Evolutionary conservation across 2,888 invertebrate genomes (phyloP).

Genomic region (Tipula lateralis): DNA sequence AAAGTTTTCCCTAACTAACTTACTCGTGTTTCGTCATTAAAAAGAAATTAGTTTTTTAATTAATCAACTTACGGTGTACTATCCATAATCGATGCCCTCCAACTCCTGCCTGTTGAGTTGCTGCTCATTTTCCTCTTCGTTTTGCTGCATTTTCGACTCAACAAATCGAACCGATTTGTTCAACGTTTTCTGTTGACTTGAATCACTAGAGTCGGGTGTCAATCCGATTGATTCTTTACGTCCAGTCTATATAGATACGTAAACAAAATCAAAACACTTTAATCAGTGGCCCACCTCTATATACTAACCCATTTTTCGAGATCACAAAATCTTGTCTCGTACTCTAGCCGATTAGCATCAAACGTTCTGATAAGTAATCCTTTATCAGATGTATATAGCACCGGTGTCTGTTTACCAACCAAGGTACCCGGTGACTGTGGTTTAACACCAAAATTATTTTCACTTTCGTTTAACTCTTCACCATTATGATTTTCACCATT

Average conservation of each 20-base stretch:
- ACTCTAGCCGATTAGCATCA: background rate
- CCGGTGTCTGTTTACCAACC: background rate
- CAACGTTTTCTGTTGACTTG: background rate
- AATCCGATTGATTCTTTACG: background rate
- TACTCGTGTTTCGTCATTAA: background rate
- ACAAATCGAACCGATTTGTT: conserved; percentile 24
- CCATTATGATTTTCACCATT: background rate
- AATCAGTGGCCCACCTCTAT: background rate
- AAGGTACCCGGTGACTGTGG: background rate
- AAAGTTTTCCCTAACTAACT: background rate
- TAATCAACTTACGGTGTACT: background rate
- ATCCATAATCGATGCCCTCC: background rate
- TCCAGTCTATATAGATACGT: background rate
- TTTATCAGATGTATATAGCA: background rate
- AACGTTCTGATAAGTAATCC: background rate
- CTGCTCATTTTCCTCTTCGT: background rate
- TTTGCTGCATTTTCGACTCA: background rate
- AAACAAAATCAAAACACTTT: background rate
- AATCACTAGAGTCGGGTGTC: background rate
- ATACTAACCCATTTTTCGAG: background rate
- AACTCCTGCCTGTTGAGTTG: background rate
- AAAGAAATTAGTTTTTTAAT: background rate
- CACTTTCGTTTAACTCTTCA: background rate
- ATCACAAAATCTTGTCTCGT: conserved; percentile 26
- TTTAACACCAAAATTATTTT: background rate